Evolutionary conservation across 1,140 invertebrate species (phyloP), one percentile per base, ranked within the genome.

Genomic region (Hyles vespertilio): DNA sequence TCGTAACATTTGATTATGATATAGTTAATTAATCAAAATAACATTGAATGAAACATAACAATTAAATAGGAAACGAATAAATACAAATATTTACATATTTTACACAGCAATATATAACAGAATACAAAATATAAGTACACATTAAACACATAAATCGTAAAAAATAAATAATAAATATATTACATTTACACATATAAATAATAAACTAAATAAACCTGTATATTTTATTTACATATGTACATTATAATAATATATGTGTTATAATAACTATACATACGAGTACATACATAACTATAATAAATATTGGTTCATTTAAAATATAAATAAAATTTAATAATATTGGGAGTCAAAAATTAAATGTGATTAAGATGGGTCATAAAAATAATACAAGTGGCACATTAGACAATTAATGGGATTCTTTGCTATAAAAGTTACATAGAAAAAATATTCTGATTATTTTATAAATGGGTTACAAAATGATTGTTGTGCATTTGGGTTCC

Each of bases 141-240:
- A 40, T 8, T 40, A 40, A 2, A 40, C 36, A 40, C 36, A 8
- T 40, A 40, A 40, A 40, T 40, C 4, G 8, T 40, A 5, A 5
- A 8, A 5, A 40, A 40, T 40, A 40, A 5, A 40, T 22, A 40
- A 49, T 63, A 55, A 56, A 62, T 61, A 69, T 57, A 69, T 51
- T 59, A 69, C 67, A 77, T 80, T 78, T 79, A 79, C 79, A 74
- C 73, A 40, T 5, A 40, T 40, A 40, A 2, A 40, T 1, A 74
- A 74, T 75, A 79, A 57, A 69, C 65, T 83, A 81, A 79, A 79
- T 81, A 83, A 73, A 80, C 74, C 79, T 79, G 62, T 79, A 82
- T 72, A 82, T 65, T 70, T 67, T 83, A 81, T 81, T 79, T 81
- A 83, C 74, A 80, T 76, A 81, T 79, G 62, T 81, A 82, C 72